Evolutionary conservation across 2,113 vertebrate genomes (phyloP).

Genomic region (Gnathonemus echidnorhynchus): DNA sequence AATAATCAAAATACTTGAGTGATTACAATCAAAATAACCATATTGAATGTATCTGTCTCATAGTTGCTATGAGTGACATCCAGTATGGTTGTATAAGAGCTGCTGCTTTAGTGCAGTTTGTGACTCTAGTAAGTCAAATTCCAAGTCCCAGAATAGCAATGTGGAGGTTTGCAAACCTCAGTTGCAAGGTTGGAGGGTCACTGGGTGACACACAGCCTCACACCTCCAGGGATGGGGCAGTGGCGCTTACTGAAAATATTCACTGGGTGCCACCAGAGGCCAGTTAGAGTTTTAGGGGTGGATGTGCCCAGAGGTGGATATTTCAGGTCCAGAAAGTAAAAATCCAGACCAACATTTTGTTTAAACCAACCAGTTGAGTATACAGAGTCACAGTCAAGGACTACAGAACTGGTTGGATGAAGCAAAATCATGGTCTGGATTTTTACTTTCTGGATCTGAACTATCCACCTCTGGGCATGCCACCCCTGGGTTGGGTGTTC

Average conservation of each 20-base stretch:
- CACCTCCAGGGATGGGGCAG: background rate
- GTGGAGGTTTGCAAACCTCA: background rate
- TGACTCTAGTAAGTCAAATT: background rate
- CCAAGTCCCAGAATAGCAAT: background rate
- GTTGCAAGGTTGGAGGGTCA: background rate
- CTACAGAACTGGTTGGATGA: no score
- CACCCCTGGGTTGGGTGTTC: background rate
- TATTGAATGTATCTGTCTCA: background rate
- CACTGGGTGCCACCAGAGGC: background rate
- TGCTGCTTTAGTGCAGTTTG: background rate
- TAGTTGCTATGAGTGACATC: background rate
- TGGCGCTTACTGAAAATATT: background rate
- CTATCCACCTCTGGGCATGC: background rate
- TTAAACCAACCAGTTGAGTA: no score
- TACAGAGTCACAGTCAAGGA: no score
- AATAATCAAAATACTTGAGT: background rate
- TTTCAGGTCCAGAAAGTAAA: no score
- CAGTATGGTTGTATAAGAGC: background rate
- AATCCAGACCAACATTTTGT: no score
- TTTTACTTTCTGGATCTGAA: no score
- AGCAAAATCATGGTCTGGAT: no score
- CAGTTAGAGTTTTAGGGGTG: background rate
- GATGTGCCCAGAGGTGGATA: no score
- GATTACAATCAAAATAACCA: background rate
- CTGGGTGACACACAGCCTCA: background rate